A percentile compares a stretch with the other conserved stretches of the same genome.
Conservation (phyloP, 2,797 vertebrate genomes). For the Notoglanidium macrostoma region DNA sequence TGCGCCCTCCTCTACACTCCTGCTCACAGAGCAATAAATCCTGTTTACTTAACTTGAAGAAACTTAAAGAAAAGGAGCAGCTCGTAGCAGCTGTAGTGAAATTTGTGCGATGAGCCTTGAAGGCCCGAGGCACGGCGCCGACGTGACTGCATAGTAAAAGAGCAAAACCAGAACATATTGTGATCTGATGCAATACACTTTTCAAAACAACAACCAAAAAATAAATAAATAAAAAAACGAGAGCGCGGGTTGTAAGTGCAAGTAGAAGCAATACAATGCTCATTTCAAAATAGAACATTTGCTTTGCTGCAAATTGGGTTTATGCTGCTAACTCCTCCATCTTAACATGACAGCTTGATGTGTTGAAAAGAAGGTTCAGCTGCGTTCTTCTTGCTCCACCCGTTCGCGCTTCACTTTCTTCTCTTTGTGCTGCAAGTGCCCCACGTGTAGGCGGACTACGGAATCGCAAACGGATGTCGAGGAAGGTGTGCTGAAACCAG, state of each 20-base stretch:
- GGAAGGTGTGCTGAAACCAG: not conserved
- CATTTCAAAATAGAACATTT: not conserved
- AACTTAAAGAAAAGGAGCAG: not conserved
- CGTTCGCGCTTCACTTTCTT: not conserved
- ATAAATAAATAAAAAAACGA: not conserved
- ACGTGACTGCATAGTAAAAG: slow-evolving; percentile 1
- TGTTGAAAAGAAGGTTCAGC: not conserved
- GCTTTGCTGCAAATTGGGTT: slow-evolving; percentile 2
- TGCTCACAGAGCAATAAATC: slow-evolving; percentile 7
- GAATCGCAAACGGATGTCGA: not conserved
- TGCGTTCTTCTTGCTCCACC: too few species aligned
- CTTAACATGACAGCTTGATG: not conserved
- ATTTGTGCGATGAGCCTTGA: slow-evolving; percentile 4
- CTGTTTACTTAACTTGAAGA: slow-evolving; percentile 5
- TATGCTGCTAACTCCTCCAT: not conserved
- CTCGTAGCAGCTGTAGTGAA: slow-evolving; percentile 12
- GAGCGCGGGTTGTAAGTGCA: not conserved
- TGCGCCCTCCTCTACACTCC: not conserved
- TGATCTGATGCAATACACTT: slow-evolving; percentile 7
- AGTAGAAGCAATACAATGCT: not conserved
- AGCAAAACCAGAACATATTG: not conserved
- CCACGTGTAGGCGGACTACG: not conserved
- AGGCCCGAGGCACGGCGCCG: slow-evolving; percentile 1
- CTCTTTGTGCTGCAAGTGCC: not conserved
- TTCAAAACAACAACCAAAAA: not conserved